Base-by-base conservation (phyloP, 2,888 invertebrate species). In the Formica aserva region DNA sequence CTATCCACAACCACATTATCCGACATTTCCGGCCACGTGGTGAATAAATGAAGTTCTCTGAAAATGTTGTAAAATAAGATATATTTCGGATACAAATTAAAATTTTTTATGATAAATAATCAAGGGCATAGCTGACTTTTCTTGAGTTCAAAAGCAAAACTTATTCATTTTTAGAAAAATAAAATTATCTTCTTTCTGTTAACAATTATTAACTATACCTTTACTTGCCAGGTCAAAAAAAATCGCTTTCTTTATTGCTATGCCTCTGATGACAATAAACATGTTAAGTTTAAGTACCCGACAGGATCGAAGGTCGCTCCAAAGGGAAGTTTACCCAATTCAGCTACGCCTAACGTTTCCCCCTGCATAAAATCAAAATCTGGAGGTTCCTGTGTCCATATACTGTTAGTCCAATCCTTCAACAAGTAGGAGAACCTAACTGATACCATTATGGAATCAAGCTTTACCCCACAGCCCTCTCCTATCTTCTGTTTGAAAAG, bases 401-500 rank as follows among this genome's bases (percentile, higher is more conserved):
- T 94, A 92, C 96, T 96, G 85, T 95, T 95, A 45, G 96, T 96
- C 93, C 96, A 96, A 90, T 97, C 96, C 91, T 96, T 96, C 67
- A 96, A 93, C 86, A 96, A 95, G 95, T 97, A 98, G n/a, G 97
- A 97, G 92, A 97, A 97, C 92, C 97, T 96, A 11, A 97, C 96
- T 18, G 97, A 97, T 15, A 98, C 96, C 75, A 96, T 95, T 32
- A 97, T 97, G 62, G 97, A 96, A 89, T 97, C 97, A 71, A 96
- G 94, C 69, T 96, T 95, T 11, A 92, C 75, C 22, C 92, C 90
- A 45, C 91, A 92, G 62, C 93, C 91, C 84, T 94, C 93, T n/a
- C 97, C 96, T 93, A 97, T 96, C 96, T 98, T 99, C 35, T 97
- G 97, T 95, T 98, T 98, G 94, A 99, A 99, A 86, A 99, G 95